Percentiles rank a stretch among this genome's conserved stretches.
These are phyloP conservation scores for Drosophila nigricruria DNA, from an alignment of 2,888 invertebrate genomes.

Conservation along the genomic window DNA sequence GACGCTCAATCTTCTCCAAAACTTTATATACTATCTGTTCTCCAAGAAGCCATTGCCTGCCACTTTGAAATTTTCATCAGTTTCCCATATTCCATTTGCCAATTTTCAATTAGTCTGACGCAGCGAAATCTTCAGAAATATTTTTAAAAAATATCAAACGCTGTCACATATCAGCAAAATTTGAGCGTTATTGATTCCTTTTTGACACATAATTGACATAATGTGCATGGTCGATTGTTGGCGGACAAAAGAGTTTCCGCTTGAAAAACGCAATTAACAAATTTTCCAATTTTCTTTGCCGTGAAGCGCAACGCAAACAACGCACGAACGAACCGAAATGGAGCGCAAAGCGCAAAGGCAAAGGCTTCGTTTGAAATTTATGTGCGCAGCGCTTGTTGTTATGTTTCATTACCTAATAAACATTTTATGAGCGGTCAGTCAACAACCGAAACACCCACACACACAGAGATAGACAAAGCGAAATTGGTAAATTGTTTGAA, in stretches of 20 bases:
- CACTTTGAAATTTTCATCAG: not conserved
- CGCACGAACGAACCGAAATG: constrained; percentile 4
- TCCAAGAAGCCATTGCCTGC: not conserved
- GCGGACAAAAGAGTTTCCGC: constrained; percentile 22
- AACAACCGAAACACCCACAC: constrained; percentile 24
- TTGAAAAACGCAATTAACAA: constrained; percentile 69
- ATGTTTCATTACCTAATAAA: constrained; percentile 77
- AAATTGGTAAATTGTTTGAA: constrained; percentile 80
- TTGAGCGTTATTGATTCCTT: not conserved
- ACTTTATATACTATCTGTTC: not conserved
- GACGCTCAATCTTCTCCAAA: not conserved
- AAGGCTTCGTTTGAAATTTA: constrained; percentile 65
- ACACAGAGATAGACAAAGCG: constrained; percentile 37
- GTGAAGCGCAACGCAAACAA: constrained; percentile 41
- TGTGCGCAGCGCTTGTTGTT: constrained; percentile 54
- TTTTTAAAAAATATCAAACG: not conserved
- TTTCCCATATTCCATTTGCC: not conserved
- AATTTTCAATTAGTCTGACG: not conserved
- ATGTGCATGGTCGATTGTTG: not conserved
- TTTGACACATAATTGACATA: constrained; percentile 1
- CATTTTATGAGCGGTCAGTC: constrained; percentile 67
- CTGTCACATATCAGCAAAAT: not conserved
- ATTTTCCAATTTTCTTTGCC: constrained; percentile 39
- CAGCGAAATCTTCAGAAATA: not conserved
- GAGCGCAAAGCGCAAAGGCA: constrained; percentile 48